A percentile compares a stretch with the other conserved stretches of the same genome.
Conservation (phyloP, 2,797 vertebrate species). For the Ispidina picta region DNA sequence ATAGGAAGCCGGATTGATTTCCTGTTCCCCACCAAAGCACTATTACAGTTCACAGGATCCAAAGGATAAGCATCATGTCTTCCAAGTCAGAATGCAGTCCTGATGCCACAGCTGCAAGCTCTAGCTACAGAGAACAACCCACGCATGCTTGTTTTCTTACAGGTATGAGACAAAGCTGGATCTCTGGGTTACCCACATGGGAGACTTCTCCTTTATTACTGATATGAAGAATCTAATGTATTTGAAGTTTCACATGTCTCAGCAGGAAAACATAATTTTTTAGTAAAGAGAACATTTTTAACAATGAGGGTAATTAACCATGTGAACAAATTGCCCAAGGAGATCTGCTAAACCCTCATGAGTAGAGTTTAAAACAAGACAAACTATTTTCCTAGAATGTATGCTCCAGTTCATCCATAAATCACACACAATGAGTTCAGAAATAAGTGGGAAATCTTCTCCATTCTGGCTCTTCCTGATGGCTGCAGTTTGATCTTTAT, state of each 20-base stretch:
- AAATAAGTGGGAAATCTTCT: neutral
- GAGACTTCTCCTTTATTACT: neutral
- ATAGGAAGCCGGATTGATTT: neutral
- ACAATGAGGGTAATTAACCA: neutral
- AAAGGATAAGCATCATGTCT: neutral
- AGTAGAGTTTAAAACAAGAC: neutral
- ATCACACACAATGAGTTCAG: neutral
- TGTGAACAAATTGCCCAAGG: neutral
- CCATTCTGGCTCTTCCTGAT: neutral
- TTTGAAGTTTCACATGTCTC: neutral
- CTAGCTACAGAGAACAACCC: neutral
- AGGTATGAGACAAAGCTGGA: neutral
- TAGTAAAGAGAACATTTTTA: constrained; percentile 37
- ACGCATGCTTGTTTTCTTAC: neutral
- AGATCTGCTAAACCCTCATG: neutral
- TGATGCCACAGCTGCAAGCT: neutral
- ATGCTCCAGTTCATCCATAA: neutral
- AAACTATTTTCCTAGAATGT: constrained; percentile 4
- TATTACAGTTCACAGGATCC: neutral
- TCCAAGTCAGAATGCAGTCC: neutral
- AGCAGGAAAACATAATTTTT: neutral
- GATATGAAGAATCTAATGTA: neutral
- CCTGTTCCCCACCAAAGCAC: neutral
- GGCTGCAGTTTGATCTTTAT: neutral
- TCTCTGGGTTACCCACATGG: neutral